Base-by-base conservation (phyloP, 92 coral and sea anemone species). In the Epizoanthus rinbou region DNA sequence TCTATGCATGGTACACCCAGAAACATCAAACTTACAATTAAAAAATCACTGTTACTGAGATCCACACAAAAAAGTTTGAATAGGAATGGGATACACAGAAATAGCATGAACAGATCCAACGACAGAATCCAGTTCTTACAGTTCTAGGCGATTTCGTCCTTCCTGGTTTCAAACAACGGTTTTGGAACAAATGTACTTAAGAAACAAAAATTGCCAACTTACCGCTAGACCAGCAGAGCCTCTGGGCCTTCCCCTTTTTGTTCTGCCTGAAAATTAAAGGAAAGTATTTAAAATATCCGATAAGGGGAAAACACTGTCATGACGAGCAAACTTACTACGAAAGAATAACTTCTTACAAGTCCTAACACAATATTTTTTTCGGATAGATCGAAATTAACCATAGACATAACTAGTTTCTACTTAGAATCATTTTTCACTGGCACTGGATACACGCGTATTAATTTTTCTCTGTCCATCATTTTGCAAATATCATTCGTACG, bases 171-270 rank as follows among this genome's bases (percentile, higher is more conserved):
- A 41, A 2, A 78, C 9, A 41, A 41, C 8, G 10, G 23, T 43
- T 62, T 41, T 13, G 64, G 58, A 60, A 22, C 24, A 62, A 75
- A 58, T 58, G 15, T 18, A 75, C 5, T 22, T 13, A 18, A 28
- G 10, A 56, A 75, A 75, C 22, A 17, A 75, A 6, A 66, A 3
- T 8, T 66, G 3, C 17, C 59, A 47, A 71, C 82, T 78, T 17
- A 78, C 82, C 82, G 52, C 56, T 78, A 6, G 58, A 39, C 82
- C 82, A 78, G 82, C 82, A 78, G 82, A 59, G 14, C n/a, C 71
- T 17, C 64, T 78, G 37, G 82, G 82, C 25, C 82, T 78, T 62
- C 82, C 82, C 23, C 82, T 78, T 78, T 78, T 78, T 19, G 71
- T 41, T 78, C 82, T 69, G 28, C 82, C 82, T 78, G 31, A 78